phyloP scores from a whole-genome alignment of 1,140 invertebrate species.

The Drosophila kurseongensis region DNA sequence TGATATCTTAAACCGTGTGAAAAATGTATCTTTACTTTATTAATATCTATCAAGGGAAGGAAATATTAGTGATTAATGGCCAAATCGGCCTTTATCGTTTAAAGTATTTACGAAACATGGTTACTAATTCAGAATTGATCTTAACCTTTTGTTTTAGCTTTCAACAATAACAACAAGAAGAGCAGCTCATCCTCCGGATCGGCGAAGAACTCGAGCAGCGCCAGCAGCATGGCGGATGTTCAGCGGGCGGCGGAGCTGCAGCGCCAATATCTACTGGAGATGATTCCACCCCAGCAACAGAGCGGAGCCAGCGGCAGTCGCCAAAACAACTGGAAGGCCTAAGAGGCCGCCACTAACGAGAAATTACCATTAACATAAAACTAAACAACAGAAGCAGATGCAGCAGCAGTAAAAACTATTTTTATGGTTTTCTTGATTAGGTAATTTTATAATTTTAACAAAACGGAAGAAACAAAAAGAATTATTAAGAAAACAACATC shows the following conservation, averaged over 20 bases:
- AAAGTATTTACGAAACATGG: too few relatives aligned
- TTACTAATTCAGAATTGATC: not conserved
- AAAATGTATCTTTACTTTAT: too few relatives aligned
- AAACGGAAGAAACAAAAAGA: constrained; percentile 36
- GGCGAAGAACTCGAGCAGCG: constrained; percentile 85
- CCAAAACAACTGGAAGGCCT: constrained; percentile 84
- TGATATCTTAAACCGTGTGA: too few relatives aligned
- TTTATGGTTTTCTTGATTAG: constrained; percentile 72
- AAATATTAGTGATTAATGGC: too few relatives aligned
- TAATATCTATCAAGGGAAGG: too few relatives aligned
- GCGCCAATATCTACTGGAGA: constrained; percentile 97
- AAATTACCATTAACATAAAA: constrained; percentile 18
- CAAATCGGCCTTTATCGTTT: too few relatives aligned
- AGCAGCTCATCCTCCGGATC: constrained; percentile 74
- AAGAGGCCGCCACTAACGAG: constrained; percentile 39
- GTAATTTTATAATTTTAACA: constrained; percentile 76
- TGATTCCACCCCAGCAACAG: constrained; percentile 92
- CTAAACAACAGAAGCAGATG: constrained; percentile 20
- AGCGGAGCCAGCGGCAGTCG: constrained; percentile 80
- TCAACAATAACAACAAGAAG: constrained; percentile 79
- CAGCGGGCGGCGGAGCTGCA: constrained; percentile 95
- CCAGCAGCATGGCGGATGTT: constrained; percentile 89
- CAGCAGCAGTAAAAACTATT: constrained; percentile 40
- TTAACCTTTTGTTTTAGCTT: constrained; percentile 38
- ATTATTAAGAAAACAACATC: constrained; percentile 39